Base-by-base conservation (phyloP, 2,888 invertebrate genomes). In the Sarcophaga carnaria region DNA sequence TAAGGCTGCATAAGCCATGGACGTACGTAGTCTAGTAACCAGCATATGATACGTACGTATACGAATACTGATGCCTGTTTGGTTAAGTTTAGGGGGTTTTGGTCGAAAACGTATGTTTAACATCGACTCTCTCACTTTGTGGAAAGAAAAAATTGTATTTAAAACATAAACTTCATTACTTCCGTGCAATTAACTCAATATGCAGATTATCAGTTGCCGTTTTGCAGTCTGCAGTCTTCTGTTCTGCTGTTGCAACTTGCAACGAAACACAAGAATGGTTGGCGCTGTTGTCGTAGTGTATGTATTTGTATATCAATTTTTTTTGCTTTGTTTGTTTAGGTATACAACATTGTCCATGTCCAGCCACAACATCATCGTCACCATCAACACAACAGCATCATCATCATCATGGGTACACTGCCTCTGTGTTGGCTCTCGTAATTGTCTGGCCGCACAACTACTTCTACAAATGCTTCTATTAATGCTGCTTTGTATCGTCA, bases 181-280 rank as follows among this genome's bases (percentile, higher is more conserved):
- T 87, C 84, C 87, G 84, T 87, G 79, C 84, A 87, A 87, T 87
- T 84, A 87, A 87, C 87, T 87, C 84, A 87, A 87, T 87, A 87
- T 87, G 84, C 84, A 87, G 87, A 87, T 87, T 84, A 87, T 84
- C 81, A 78, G 22, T 54, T 54, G 14, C 14, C 4, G 17, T 54
- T 20, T 20, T 20, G 20, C 20, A 20, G 20, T 20, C 20, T 62
- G 69, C 67, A 78, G 83, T 22, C 62, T 83, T 47, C 66, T 77
- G 72, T 79, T 83, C 63, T 45, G 49, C 47, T 80, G 80, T 14
- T 49, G 80, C 20, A 27, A 11, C 37, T 47, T 47, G 64, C 71
- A 37, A 37, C 64, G 45, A 76, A 67, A 54, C 62, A 62, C 37
- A 8, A 2, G 10, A 37, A 1, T 6, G 6, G 10, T 10, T 37